Base-by-base conservation (phyloP, 1,140 invertebrate genomes). In the Stenopsyche tienmushanensis region DNA sequence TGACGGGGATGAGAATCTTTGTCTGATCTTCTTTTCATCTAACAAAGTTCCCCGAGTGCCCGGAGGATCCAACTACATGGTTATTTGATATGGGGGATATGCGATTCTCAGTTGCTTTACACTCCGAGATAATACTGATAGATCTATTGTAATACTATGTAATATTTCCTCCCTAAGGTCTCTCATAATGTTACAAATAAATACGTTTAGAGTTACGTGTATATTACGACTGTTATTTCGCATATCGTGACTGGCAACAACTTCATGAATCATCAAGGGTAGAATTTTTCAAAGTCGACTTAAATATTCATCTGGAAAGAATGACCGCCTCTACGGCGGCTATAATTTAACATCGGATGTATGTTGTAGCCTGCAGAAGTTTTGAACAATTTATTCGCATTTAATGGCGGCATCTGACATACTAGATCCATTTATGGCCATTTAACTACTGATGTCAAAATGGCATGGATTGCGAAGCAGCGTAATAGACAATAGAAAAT, bases 31-130 rank as follows among this genome's bases (percentile, higher is more conserved):
- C 1, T 57, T 53, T 57, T 57, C 26, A 57, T 57, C 53, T 57
- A 17, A 57, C 21, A 42, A 57, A 2, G 2, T 25, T 29, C 17
- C 1, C 53, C 15, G 26, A 29, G 10, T 47, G 10, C 29, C 29
- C 29, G 29, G 29, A 34, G 29, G 5, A 34, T 34, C 41, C n/a
- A 57, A 39, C 25, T 57, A 41, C 25, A 15, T 20, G 53, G 53
- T 57, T 57, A 57, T 57, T 18, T 18, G 53, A 57, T 57, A 57
- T 15, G 15, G 10, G 23, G 29, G 26, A 57, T 57, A 39, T 57
- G 29, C 53, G 26, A 57, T 57, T 57, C 52, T 41, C 26, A 57
- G 53, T 25, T 54, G 23, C 25, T 29, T 54, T 54, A 34, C 53
- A 25, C 20, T 41, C 13, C 29, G 13, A 15, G 15, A 57, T 57